phyloP scores from a whole-genome alignment of 2,888 invertebrate genomes.

The Andrena marginata region DNA sequence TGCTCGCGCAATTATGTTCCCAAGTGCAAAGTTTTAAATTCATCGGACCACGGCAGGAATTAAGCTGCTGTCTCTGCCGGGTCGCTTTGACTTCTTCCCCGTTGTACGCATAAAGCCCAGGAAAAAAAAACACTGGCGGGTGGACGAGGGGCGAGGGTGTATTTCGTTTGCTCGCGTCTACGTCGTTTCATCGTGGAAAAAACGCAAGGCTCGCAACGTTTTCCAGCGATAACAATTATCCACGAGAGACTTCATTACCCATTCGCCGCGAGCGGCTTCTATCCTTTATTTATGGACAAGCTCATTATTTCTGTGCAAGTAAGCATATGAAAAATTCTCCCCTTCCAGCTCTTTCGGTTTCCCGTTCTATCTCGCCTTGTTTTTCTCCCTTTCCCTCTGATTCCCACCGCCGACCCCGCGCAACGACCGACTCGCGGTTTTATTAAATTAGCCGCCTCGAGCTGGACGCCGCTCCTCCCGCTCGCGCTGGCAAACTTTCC shows the following conservation, averaged over 20 bases:
- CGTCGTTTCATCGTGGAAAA: constrained; percentile 72
- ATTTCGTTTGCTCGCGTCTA: constrained; percentile 62
- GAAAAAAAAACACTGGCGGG: constrained; percentile 35
- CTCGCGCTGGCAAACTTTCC: constrained; percentile 1
- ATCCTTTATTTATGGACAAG: constrained; percentile 85
- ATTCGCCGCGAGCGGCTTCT: constrained; percentile 81
- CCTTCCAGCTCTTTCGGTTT: constrained; percentile 55
- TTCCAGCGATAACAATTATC: constrained; percentile 83
- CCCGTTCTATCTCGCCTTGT: constrained; percentile 41
- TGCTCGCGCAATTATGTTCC: too few species aligned
- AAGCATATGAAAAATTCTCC: constrained; percentile 84
- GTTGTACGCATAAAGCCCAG: background rate
- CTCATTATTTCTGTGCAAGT: constrained; percentile 85
- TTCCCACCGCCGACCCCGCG: constrained; percentile 14
- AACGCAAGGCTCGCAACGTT: constrained; percentile 73
- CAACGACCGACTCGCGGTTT: constrained; percentile 67
- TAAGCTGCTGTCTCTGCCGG: background rate
- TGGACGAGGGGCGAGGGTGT: constrained; percentile 1
- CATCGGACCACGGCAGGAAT: too few species aligned
- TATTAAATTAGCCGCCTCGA: constrained; percentile 68
- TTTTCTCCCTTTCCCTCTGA: constrained; percentile 21
- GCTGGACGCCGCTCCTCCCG: constrained; percentile 22
- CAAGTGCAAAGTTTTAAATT: too few species aligned
- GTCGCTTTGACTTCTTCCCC: constrained; percentile 13
- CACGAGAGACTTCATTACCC: constrained; percentile 84